Conservation (phyloP, 2,888 invertebrate genomes). For the Cynaeus angustus region DNA sequence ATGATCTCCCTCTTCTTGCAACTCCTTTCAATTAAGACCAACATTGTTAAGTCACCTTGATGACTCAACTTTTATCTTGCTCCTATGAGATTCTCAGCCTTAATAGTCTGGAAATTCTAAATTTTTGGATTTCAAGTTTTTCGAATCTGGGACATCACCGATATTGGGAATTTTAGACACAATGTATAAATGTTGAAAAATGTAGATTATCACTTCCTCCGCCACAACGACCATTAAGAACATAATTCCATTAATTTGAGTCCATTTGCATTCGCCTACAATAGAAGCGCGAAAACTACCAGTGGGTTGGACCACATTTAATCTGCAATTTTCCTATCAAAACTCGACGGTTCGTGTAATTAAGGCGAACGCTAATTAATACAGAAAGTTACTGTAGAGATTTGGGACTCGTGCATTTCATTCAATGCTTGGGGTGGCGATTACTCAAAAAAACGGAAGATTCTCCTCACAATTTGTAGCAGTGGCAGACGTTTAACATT, state of each 20-base stretch:
- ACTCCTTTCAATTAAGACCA: too few species aligned
- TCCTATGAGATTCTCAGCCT: too few species aligned
- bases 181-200: too few species aligned
- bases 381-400: constrained; percentile 44
- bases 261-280: constrained; percentile 46
- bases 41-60: too few species aligned
- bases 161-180: too few species aligned
- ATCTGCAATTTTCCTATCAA: constrained; percentile 46
- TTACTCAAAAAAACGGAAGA: constrained; percentile 22
- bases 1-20: too few species aligned
- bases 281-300: constrained; percentile 25
- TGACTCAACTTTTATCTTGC: too few species aligned
- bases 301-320: constrained; percentile 30
- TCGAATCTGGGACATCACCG: too few species aligned
- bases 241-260: constrained; percentile 48
- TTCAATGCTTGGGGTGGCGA: not conserved
- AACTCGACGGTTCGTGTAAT: constrained; percentile 43
- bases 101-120: too few species aligned
- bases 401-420: constrained; percentile 34
- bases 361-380: constrained; percentile 47
- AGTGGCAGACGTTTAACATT: constrained; percentile 14
- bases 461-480: constrained; percentile 4
- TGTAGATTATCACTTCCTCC: not conserved
- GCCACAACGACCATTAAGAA: constrained; percentile 18
- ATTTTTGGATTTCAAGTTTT: too few species aligned